phyloP scores from a whole-genome alignment of 2,888 invertebrate genomes.

The Drosophila gaucha region DNA sequence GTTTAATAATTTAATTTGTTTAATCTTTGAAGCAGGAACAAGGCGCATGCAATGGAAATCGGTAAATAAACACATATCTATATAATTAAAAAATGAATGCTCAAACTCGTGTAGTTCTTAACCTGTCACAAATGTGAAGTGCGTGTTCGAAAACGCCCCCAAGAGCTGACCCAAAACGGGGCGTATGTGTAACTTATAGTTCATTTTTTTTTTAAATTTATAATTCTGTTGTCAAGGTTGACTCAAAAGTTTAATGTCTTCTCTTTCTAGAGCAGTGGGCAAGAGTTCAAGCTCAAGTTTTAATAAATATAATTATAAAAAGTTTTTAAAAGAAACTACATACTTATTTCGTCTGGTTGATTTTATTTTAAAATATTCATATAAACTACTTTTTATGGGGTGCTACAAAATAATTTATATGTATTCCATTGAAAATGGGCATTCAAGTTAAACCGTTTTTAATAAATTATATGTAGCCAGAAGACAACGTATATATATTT shows the following conservation, averaged over 20 bases:
- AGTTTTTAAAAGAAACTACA: too few relatives aligned
- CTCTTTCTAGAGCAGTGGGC: too few relatives aligned
- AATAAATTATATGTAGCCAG: too few relatives aligned
- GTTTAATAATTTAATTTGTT: conserved; percentile 22
- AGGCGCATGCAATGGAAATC: neutral
- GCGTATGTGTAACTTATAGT: neutral
- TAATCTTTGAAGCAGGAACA: neutral
- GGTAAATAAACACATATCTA: neutral
- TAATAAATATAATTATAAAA: neutral
- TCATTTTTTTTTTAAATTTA: neutral
- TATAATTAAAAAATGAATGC: neutral
- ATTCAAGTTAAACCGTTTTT: too few relatives aligned
- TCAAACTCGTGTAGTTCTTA: neutral
- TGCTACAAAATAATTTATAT: too few relatives aligned
- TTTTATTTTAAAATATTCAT: too few relatives aligned
- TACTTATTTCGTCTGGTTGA: too few relatives aligned
- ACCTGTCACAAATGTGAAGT: neutral
- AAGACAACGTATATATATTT: neutral
- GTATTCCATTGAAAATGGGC: neutral
- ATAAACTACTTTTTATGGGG: too few relatives aligned
- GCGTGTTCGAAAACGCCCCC: neutral
- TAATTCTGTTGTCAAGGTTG: neutral
- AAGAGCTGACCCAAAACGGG: neutral
- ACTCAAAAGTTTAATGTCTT: neutral
- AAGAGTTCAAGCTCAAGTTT: neutral